Conservation (phyloP, 92 coral and sea anemone genomes). For the Galaxea fascicularis region DNA sequence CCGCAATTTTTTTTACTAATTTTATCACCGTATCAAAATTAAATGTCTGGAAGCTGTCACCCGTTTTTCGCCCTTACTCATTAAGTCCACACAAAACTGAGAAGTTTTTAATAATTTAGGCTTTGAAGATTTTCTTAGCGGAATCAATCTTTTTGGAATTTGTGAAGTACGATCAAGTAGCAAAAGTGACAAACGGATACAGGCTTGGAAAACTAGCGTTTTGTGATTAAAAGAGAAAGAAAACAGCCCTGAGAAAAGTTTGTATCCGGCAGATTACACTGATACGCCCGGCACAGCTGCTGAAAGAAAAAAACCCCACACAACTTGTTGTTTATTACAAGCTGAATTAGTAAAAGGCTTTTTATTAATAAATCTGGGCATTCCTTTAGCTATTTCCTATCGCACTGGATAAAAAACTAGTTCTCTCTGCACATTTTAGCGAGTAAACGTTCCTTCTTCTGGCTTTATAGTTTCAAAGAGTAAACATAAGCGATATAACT, state of each 20-base stretch:
- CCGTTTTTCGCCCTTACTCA: slow-evolving; percentile 1
- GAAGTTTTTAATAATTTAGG: slow-evolving; percentile 15
- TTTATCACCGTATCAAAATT: slow-evolving; percentile 25
- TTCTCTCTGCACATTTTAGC: background rate
- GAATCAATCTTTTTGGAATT: background rate
- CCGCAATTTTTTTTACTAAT: background rate
- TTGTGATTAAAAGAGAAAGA: background rate
- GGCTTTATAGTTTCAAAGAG: slow-evolving; percentile 2
- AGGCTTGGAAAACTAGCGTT: background rate
- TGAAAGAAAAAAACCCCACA: background rate
- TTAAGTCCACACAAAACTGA: background rate
- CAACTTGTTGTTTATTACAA: background rate
- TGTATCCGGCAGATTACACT: background rate
- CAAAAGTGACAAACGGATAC: background rate
- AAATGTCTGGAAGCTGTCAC: slow-evolving; percentile 13
- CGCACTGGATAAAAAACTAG: background rate
- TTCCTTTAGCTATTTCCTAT: background rate
- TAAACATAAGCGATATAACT: background rate
- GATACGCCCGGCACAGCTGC: background rate
- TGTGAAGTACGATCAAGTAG: too few relatives aligned
- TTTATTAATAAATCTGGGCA: slow-evolving; percentile 7
- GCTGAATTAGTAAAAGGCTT: background rate
- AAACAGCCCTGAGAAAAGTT: background rate
- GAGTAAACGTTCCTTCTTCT: background rate
- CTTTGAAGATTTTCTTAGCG: background rate